Conservation (phyloP, 2,113 vertebrate genomes). For the Engystomops pustulosus region DNA sequence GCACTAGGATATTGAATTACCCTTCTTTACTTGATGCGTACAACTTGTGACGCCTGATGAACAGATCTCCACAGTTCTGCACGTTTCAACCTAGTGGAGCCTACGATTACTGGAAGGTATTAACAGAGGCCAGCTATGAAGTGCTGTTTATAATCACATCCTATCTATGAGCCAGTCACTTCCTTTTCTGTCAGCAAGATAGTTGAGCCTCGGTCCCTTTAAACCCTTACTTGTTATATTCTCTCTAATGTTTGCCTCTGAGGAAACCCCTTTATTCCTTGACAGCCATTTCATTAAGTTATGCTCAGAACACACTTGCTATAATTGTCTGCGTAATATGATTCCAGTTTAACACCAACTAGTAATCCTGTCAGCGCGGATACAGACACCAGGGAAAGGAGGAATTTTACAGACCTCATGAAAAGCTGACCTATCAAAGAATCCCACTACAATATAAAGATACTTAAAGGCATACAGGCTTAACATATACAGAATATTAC, state of each 20-base stretch:
- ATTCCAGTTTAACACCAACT: slow-evolving; percentile 17
- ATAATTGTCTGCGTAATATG: slow-evolving; percentile 11
- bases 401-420: background rate
- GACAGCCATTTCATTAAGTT: slow-evolving; percentile 20
- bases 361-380: background rate
- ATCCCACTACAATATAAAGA: background rate
- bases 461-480: too few species aligned
- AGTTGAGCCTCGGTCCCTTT: background rate
- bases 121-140: background rate
- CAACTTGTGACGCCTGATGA: background rate
- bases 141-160: background rate
- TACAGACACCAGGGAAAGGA: background rate
- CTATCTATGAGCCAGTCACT: background rate
- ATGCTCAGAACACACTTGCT: background rate
- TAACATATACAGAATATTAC: too few species aligned
- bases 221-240: background rate
- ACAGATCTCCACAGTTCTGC: background rate
- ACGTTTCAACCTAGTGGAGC: background rate
- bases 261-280: background rate
- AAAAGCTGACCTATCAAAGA: background rate
- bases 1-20: background rate
- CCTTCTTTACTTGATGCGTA: background rate
- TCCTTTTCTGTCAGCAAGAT: slow-evolving; percentile 10
- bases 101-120: background rate
- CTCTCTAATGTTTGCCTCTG: background rate